These are phyloP conservation scores for Machimus rusticus DNA, from an alignment of 2,888 invertebrate genomes.

Conservation along the genomic window DNA sequence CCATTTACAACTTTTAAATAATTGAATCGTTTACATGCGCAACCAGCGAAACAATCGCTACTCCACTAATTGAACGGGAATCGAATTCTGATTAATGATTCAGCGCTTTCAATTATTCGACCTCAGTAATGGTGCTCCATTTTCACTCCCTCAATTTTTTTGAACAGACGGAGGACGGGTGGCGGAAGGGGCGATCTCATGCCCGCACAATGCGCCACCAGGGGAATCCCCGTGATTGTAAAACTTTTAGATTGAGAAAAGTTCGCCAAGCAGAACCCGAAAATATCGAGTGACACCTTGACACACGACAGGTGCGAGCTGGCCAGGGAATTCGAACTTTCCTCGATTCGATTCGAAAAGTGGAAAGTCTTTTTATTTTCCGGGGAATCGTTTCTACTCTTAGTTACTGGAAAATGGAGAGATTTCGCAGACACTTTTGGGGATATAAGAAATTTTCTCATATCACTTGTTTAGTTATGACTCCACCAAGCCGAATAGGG, in stretches of 20 bases:
- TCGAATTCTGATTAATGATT: conserved; percentile 17
- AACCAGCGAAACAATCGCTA: not conserved
- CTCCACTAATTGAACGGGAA: not conserved
- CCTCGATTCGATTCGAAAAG: not conserved
- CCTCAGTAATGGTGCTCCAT: not conserved
- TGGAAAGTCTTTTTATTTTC: not conserved
- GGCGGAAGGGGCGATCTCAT: not conserved
- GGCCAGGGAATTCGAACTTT: not conserved
- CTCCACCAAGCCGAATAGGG: not conserved
- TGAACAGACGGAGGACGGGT: not conserved
- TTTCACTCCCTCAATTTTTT: not conserved
- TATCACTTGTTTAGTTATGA: not conserved
- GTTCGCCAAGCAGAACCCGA: not conserved
- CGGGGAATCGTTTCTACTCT: not conserved
- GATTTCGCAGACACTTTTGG: not conserved
- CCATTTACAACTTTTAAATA: not conserved
- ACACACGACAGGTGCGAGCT: not conserved
- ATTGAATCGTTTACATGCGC: conserved; percentile 11
- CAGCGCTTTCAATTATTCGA: conserved; percentile 15
- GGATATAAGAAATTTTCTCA: not conserved
- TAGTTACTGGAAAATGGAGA: not conserved
- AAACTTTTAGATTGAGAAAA: conserved; percentile 33
- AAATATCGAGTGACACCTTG: conserved; percentile 7
- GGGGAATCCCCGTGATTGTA: conserved; percentile 18
- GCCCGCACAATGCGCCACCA: not conserved